These are phyloP conservation scores for Pogonocichla stellata DNA, from an alignment of 2,113 vertebrate species.

Conservation along the genomic window DNA sequence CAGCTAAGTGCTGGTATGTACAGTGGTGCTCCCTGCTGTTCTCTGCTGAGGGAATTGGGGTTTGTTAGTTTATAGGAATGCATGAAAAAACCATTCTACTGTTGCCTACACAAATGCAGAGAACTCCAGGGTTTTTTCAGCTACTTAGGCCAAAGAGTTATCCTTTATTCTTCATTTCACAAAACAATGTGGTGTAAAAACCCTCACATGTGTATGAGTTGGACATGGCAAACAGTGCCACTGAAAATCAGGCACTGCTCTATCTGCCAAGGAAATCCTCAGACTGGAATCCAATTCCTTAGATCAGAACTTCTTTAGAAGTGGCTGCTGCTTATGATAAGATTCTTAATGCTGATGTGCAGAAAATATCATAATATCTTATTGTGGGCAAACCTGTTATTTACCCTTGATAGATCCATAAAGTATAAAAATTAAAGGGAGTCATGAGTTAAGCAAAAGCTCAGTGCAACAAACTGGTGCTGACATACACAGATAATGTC, in stretches of 20 bases:
- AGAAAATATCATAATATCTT: background rate
- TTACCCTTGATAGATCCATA: background rate
- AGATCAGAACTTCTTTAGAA: background rate
- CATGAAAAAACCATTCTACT: background rate
- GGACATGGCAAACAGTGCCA: background rate
- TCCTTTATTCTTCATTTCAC: background rate
- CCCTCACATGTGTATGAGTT: fast-evolving
- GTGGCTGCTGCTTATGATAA: background rate
- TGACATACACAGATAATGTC: slow-evolving; percentile 42
- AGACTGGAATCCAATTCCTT: background rate
- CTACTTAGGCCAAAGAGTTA: background rate
- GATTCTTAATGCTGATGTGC: background rate
- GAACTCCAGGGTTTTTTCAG: background rate
- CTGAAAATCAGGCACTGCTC: background rate
- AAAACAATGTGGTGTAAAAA: background rate
- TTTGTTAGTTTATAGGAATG: background rate
- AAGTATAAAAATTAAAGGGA: background rate
- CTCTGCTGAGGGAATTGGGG: background rate
- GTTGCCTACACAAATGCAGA: background rate
- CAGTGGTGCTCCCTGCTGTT: background rate
- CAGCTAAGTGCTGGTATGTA: background rate
- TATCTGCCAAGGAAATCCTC: background rate
- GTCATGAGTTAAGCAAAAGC: background rate
- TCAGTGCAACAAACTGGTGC: background rate
- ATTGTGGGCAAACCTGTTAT: background rate